Evolutionary conservation across 2,113 vertebrate genomes (phyloP).

Genomic region (Oxygymnocypris stewartii): DNA sequence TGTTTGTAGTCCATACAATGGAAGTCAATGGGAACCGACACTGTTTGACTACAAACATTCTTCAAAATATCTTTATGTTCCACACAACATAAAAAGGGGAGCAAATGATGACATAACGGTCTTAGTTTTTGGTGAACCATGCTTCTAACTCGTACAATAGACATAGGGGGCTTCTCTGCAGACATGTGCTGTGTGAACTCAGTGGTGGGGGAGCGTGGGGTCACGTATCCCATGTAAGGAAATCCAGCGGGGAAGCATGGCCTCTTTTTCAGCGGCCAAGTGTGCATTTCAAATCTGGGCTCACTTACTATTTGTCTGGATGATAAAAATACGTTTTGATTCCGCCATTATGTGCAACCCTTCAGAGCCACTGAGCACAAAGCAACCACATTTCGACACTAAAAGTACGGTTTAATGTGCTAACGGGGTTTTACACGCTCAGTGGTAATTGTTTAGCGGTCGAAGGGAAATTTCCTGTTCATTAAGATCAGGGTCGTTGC

Average conservation of each 20-base stretch:
- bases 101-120: background rate
- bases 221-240: constrained; percentile 17
- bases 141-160: background rate
- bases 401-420: background rate
- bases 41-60: background rate
- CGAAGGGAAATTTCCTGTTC: background rate
- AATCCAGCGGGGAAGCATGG: background rate
- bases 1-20: background rate
- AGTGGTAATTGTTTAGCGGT: background rate
- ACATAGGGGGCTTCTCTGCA: background rate
- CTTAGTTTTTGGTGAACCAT: background rate
- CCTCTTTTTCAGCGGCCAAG: background rate
- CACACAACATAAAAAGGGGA: background rate
- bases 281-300: background rate
- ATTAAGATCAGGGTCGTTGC: background rate
- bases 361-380: background rate
- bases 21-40: background rate
- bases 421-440: background rate
- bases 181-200: constrained; percentile 3
- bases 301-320: background rate
- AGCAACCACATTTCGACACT: background rate
- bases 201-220: background rate
- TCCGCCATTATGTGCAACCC: too few species aligned
- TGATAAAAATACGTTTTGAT: background rate
- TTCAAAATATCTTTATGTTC: background rate